Evolutionary conservation across 2,797 vertebrate genomes (phyloP), one percentile per base, ranked within the genome.

Genomic region (Gadopsis marmoratus): DNA sequence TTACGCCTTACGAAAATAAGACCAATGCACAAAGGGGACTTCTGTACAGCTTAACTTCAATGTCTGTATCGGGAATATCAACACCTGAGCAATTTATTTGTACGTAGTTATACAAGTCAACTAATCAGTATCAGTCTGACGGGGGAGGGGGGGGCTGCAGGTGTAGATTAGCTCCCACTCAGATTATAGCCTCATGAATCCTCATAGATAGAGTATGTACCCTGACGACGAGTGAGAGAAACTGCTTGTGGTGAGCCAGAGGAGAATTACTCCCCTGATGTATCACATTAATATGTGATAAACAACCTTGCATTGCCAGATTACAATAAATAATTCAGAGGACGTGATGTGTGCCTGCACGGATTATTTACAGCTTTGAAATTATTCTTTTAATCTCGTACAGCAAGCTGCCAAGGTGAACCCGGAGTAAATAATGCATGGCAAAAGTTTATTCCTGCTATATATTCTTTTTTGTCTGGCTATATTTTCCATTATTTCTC

Each of bases 201-300:
- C 93, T 93, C 86, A 71, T 65, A 90, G 93, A 93, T 85, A 92
- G 86, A 91, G 62, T 82, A 90, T 88, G 90, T 75, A 78, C 77
- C 88, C 81, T 62, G 89, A 88, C 77, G 81, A 83, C 60, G 60
- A 89, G 86, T 89, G 89, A 91, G 89, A 87, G 90, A 91, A 92
- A 89, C 86, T 86, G 92, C 90, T 89, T 82, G 79, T 89, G 84
- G 87, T 87, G 89, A 88, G 93, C 91, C 91, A 88, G 89, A 91
- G 91, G 88, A 93, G 90, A 94, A 96, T 93, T 91, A 93, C 89
- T 94, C 92, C 93, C 91, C 93, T 94, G 93, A 94, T 95, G 93
- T 95, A 95, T 94, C 93, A 91, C 94, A 95, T 95, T 95, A 95
- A 95, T 94, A 96, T 95, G 94, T 96, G 93, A 95, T 95, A 95